Evolutionary conservation across 2,113 vertebrate species (phyloP), one percentile per base, ranked within the genome.

Genomic region (Chaetops frenatus): DNA sequence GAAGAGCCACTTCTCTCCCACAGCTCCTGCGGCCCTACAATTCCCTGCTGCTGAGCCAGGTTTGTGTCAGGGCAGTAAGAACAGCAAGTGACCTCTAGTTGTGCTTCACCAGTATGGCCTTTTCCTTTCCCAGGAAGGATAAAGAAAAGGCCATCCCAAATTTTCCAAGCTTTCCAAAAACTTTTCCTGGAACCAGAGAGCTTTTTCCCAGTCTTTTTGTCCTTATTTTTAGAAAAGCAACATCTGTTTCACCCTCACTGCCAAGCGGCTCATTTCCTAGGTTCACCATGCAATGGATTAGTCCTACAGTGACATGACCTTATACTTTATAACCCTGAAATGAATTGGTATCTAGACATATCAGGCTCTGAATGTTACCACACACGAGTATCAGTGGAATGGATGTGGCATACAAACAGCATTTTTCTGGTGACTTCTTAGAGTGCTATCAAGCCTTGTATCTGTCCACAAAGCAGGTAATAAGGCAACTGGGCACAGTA

Each of bases 221-320:
- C 60, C 17, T 29, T 54, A 20, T 36, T 94, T 95, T 85, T 21
- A 57, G 64, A 45, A 91, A 85, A 65, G 22, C 40, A 80, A 20
- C 13, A 15, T 40, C 35, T 69, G 7, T 70, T 92, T 83, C 11
- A 42, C 35, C 27, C 25, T 86, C 27, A n/a, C 15, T 60, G 57
- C 44, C 6, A 5, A 60, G 40, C 40, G 61, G 7, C n/a, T 69
- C 4, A 45, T 94, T 92, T 88, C 35, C 53, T n/a, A 40, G 21
- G 14, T 48, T 45, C 17, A 21, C 15, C 58, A 9, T 3, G 5
- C 42, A 31, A 15, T n/a, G 25, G 44, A 23, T 40, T 67, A 25
- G 31, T 50, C 38, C 47, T 58, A 17, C 28, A 65, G 40, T 47
- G 40, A 65, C 24, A 28, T 5, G 10, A 42, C 54, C 19, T 53